phyloP scores from a whole-genome alignment of 2,113 vertebrate species.

The Nannospalax galili region DNA sequence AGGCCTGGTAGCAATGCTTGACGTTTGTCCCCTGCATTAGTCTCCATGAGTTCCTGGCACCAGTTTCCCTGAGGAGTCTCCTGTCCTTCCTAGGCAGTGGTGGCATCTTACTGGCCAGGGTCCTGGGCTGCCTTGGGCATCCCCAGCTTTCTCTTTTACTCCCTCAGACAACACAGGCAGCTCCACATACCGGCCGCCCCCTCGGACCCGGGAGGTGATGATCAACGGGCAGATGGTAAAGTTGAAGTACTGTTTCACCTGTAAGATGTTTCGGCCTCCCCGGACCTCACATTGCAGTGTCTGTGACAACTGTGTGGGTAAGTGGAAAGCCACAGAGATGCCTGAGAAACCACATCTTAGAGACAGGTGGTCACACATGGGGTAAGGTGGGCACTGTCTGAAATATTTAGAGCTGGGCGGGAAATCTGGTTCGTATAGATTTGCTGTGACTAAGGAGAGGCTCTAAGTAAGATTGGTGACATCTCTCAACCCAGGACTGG shows the following conservation, averaged over 20 bases:
- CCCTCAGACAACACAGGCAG: conserved; percentile 93
- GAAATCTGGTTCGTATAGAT: neutral
- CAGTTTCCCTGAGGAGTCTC: neutral
- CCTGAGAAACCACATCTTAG: neutral
- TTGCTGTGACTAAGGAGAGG: neutral
- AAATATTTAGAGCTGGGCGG: neutral
- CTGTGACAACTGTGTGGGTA: conserved; percentile 98
- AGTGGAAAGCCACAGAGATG: conserved; percentile 13
- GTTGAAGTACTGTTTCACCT: conserved; percentile 98
- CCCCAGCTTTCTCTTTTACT: conserved; percentile 55
- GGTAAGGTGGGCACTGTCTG: neutral
- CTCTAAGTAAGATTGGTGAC: neutral
- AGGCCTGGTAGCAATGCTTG: neutral
- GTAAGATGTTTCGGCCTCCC: conserved; percentile 97
- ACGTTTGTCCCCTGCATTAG: neutral
- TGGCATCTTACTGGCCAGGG: neutral
- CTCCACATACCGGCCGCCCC: conserved; percentile 94
- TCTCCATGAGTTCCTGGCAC: neutral
- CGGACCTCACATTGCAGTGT: conserved; percentile 97
- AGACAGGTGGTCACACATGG: rapidly evolving
- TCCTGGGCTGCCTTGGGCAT: neutral
- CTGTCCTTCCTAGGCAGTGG: neutral
- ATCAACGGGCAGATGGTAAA: conserved; percentile 97
- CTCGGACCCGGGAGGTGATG: conserved; percentile 95
- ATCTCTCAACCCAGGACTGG: neutral